Percentiles rank a stretch among this genome's conserved stretches.
Evolutionary conservation across 1,140 invertebrate species (phyloP).

Genomic region (Lasioglossum albipes): DNA sequence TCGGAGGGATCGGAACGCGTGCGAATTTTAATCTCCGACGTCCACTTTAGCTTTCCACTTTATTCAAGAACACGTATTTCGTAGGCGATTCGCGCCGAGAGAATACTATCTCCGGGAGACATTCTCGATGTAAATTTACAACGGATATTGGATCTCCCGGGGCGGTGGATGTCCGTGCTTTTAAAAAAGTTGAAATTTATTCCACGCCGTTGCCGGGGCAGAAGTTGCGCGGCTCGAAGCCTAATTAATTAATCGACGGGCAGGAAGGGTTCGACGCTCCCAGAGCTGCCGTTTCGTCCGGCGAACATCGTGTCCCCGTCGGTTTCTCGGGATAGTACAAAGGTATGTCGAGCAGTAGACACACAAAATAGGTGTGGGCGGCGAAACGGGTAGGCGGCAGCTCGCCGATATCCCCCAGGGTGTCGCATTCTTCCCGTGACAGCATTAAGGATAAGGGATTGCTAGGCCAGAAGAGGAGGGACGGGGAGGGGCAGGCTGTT

Average conservation of each 20-base stretch:
- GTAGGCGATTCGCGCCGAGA: too few species aligned
- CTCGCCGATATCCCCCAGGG: constrained; percentile 16
- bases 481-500: background rate
- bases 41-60: too few species aligned
- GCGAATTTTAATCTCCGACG: too few species aligned
- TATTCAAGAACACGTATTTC: too few species aligned
- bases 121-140: too few species aligned
- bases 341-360: background rate
- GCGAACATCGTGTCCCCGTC: background rate
- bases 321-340: background rate
- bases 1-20: too few species aligned
- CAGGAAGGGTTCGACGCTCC: background rate
- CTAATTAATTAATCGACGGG: background rate
- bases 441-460: constrained; percentile 36
- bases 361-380: background rate
- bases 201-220: too few species aligned
- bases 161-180: too few species aligned
- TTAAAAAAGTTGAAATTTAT: too few species aligned
- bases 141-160: too few species aligned
- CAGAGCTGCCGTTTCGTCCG: background rate
- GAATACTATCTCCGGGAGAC: too few species aligned
- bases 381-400: background rate
- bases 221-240: too few species aligned
- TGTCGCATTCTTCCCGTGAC: constrained; percentile 34
- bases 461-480: background rate